Conservation (phyloP, 1,140 invertebrate genomes). For the Micrasema minimum region DNA sequence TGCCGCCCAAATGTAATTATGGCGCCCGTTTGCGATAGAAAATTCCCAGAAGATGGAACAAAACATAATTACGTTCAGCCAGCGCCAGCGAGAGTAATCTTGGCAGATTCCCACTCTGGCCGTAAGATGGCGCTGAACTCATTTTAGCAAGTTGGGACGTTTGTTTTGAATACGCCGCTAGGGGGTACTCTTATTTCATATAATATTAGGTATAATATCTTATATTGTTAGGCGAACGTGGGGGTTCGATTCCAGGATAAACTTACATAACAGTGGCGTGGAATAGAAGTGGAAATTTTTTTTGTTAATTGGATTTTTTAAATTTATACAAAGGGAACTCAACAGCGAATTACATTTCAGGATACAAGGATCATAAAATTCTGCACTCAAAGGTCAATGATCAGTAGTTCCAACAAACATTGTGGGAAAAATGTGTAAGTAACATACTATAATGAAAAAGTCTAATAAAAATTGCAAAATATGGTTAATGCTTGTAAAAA, state of each 20-base stretch:
- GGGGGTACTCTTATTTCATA: slow-evolving; percentile 32
- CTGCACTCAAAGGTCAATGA: no score
- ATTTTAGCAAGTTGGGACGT: slow-evolving; percentile 53
- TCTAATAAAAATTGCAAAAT: no score
- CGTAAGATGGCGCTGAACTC: slow-evolving; percentile 49
- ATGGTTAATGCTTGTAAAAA: no score
- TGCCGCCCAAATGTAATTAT: slow-evolving; percentile 3
- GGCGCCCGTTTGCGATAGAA: no score
- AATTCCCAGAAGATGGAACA: slow-evolving; percentile 11
- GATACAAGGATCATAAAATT: no score
- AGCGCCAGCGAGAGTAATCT: slow-evolving; percentile 40
- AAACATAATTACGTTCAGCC: neutral
- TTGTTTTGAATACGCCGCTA: slow-evolving; percentile 51
- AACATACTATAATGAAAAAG: no score
- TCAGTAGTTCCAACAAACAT: no score
- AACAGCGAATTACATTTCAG: no score
- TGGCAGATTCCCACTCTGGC: slow-evolving; percentile 1
- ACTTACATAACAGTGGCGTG: neutral
- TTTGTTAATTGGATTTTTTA: no score
- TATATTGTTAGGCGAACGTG: neutral
- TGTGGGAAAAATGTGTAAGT: no score
- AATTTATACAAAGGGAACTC: no score
- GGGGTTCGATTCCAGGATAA: slow-evolving; percentile 7
- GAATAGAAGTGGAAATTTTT: neutral
- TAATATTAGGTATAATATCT: neutral